phyloP scores from a whole-genome alignment of 2,797 vertebrate genomes.

The Synaphobranchus kaupii region DNA sequence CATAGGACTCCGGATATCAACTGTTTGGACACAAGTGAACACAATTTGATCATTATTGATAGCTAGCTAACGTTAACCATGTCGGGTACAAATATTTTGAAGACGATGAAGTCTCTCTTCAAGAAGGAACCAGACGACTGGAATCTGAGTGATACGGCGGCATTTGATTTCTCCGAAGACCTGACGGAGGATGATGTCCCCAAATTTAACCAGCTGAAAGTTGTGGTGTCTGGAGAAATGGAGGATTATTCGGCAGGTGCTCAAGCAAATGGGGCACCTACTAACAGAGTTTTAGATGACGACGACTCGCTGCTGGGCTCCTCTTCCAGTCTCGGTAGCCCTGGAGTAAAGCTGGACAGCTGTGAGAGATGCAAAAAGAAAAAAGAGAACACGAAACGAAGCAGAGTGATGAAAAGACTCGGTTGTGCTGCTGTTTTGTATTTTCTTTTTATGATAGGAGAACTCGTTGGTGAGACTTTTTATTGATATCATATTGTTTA shows the following conservation, averaged over 20 bases:
- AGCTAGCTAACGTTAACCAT: slow-evolving; percentile 48
- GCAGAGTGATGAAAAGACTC: slow-evolving; percentile 82
- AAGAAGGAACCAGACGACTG: slow-evolving; percentile 68
- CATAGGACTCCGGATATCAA: neutral
- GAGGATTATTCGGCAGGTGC: slow-evolving; percentile 66
- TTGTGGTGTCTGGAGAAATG: slow-evolving; percentile 86
- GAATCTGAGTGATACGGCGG: slow-evolving; percentile 83
- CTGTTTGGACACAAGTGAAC: neutral
- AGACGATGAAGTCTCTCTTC: slow-evolving; percentile 67
- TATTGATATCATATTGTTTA: neutral
- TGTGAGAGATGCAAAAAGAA: slow-evolving; percentile 79
- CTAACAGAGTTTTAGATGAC: slow-evolving; percentile 76
- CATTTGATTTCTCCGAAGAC: slow-evolving; percentile 83
- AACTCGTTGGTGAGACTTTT: slow-evolving; percentile 84
- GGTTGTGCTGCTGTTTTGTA: slow-evolving; percentile 83
- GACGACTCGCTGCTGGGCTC: slow-evolving; percentile 82
- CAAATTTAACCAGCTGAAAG: slow-evolving; percentile 84
- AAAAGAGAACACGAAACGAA: slow-evolving; percentile 74
- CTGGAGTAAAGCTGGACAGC: slow-evolving; percentile 68
- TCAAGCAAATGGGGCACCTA: slow-evolving; percentile 66
- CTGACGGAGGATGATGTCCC: slow-evolving; percentile 80
- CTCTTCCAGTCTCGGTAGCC: slow-evolving; percentile 58
- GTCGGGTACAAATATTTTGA: slow-evolving; percentile 66
- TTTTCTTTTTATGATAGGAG: slow-evolving; percentile 89
- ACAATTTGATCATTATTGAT: neutral